Base-by-base conservation (phyloP, 2,888 invertebrate species). In the Oscheius sp. region DNA sequence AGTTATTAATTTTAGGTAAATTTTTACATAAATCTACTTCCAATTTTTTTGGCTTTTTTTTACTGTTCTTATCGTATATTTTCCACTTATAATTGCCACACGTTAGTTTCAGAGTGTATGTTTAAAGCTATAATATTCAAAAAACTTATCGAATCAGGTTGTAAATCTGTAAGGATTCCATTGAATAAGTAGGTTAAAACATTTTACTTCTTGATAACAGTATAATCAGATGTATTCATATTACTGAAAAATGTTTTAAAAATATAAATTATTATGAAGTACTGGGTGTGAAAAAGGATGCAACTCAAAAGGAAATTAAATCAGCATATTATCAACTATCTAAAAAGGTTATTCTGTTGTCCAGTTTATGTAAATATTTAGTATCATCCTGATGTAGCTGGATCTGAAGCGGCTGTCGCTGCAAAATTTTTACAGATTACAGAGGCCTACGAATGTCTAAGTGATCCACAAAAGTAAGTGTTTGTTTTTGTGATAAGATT, bases 341-440 rank as follows among this genome's bases (percentile, higher is more conserved):
- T 5, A 67, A 67, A 49, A 67, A 62, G 61, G 67, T 61, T 56
- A 6, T 61, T 41, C 20, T 47, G 14, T 57, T 14, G 45, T 45
- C n/a, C 1, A 20, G 1, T 22, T 50, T 51, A 17, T 6, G 12
- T 17, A 49, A 22, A n/a, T n/a, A n/a, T 67, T 32, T 26, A 67
- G 62, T 67, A 62, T 22, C 67, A 67, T 30, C 67, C 67, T 9
- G 67, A 67, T 51, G 67, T 62, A 6, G 62, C 67, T 20, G 67
- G 67, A 12, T 28, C 8, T 6, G 32, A 38, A 24, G 32, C 38
- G 8, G n/a, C 26, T 14, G 62, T 62, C 9, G 30, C 61, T 2
- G 26, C 20, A 20, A 67, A 62, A 33, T 67, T 67, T 32, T n/a
- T 62, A 6, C 24, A 67, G 20, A 50, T 67, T 17, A 62, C 20